Percentiles rank a stretch among this genome's conserved stretches.
phyloP scores from a whole-genome alignment of 2,888 invertebrate genomes.

The Trissolcus brochymenae region DNA sequence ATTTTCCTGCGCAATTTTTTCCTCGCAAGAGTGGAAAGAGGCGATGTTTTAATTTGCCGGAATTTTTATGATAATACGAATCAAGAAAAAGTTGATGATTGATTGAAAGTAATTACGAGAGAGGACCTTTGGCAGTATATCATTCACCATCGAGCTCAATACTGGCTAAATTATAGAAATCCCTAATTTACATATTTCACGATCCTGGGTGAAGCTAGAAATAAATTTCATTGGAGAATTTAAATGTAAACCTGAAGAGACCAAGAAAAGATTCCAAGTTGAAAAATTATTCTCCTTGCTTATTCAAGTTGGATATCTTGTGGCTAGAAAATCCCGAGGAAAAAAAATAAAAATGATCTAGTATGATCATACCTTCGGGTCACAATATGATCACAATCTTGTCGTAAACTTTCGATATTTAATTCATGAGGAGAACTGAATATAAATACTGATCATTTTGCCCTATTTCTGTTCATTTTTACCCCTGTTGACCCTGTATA shows the following conservation, averaged over 20 bases:
- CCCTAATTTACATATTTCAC: constrained; percentile 70
- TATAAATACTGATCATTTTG: too few relatives aligned
- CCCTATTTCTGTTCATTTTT: too few relatives aligned
- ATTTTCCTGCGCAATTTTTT: background rate
- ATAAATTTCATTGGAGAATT: constrained; percentile 72
- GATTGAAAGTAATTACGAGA: constrained; percentile 50
- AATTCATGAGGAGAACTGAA: too few relatives aligned
- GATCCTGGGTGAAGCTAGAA: constrained; percentile 74
- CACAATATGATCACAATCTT: too few relatives aligned
- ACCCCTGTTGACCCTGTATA: too few relatives aligned
- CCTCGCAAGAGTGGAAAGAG: too few relatives aligned
- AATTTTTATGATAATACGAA: constrained; percentile 47
- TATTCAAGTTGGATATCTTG: too few relatives aligned
- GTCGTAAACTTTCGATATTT: too few relatives aligned
- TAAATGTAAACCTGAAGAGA: constrained; percentile 68
- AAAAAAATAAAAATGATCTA: too few relatives aligned
- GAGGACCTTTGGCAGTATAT: constrained; percentile 41
- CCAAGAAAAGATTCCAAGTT: constrained; percentile 32
- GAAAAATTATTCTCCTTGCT: too few relatives aligned
- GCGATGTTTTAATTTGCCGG: constrained; percentile 40
- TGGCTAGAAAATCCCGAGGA: too few relatives aligned
- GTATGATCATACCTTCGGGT: too few relatives aligned
- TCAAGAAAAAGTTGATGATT: constrained; percentile 46
- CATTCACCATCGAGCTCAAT: constrained; percentile 49
- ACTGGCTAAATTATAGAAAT: constrained; percentile 69